phyloP scores from a whole-genome alignment of 2,888 invertebrate species.

The Sphaerophoria taeniata region DNA sequence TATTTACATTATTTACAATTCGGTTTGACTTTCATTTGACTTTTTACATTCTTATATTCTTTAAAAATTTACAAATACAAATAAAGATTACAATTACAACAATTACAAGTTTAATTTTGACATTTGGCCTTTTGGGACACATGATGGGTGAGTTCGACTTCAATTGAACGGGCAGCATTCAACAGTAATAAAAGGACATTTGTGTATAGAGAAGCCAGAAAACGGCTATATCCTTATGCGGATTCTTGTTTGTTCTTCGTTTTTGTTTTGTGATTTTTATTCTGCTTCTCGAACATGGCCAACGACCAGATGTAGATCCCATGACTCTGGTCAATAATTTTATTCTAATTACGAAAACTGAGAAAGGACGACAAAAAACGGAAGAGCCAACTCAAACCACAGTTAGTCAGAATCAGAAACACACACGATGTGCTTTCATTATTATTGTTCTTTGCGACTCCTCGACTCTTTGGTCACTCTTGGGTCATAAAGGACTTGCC shows the following conservation, averaged over 20 bases:
- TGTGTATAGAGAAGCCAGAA: neutral
- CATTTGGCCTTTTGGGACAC: too few relatives aligned
- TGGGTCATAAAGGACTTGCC: constrained; percentile 64
- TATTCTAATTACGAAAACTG: constrained; percentile 68
- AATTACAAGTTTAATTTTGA: too few relatives aligned
- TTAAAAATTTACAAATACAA: too few relatives aligned
- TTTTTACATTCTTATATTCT: too few relatives aligned
- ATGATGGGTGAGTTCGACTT: too few relatives aligned
- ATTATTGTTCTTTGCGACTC: neutral
- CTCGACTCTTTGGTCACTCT: constrained; percentile 31
- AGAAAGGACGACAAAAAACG: constrained; percentile 23
- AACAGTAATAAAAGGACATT: constrained; percentile 54
- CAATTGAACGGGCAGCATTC: too few relatives aligned
- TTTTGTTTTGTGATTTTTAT: constrained; percentile 12
- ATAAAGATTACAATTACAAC: too few relatives aligned
- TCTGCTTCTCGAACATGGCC: constrained; percentile 36
- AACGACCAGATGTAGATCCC: constrained; percentile 63
- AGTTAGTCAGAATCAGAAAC: neutral
- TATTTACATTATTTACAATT: too few relatives aligned
- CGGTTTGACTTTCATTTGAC: too few relatives aligned
- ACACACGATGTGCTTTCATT: neutral
- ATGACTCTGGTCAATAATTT: constrained; percentile 66
- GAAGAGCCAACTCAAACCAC: constrained; percentile 39
- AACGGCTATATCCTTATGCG: constrained; percentile 39
- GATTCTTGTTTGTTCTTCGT: constrained; percentile 17